Evolutionary conservation across 2,797 vertebrate species (phyloP).

Genomic region (Alectoris magna): DNA sequence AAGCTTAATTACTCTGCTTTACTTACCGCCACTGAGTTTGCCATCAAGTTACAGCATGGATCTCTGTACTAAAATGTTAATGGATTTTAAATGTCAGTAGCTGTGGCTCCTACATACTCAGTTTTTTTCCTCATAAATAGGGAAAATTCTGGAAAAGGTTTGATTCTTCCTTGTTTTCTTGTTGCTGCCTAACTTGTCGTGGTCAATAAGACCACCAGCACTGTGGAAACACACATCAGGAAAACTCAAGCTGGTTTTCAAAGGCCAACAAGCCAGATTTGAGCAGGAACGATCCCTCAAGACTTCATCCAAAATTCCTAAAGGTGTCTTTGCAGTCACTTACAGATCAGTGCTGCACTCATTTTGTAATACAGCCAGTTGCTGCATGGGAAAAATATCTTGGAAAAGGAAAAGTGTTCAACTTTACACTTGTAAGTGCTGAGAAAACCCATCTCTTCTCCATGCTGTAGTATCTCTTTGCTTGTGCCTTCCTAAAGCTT

Average conservation of each 20-base stretch:
- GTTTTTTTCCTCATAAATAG: not conserved
- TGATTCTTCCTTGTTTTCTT: not conserved
- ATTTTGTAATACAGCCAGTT: slow-evolving; percentile 2
- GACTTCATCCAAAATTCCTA: slow-evolving; percentile 24
- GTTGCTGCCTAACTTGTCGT: not conserved
- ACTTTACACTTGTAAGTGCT: not conserved
- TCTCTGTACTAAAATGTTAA: not conserved
- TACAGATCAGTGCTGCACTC: not conserved
- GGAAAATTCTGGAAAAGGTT: not conserved
- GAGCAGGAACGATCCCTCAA: not conserved
- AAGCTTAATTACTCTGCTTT: not conserved
- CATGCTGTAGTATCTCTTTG: not conserved
- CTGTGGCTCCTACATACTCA: not conserved
- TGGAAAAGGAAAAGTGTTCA: not conserved
- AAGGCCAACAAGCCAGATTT: not conserved
- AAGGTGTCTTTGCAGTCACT: not conserved
- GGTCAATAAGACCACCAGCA: not conserved
- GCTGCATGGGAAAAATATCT: not conserved
- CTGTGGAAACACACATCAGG: not conserved
- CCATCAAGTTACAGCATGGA: not conserved
- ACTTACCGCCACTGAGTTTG: not conserved
- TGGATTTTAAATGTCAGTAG: not conserved
- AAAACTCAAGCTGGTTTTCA: not conserved
- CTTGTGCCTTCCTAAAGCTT: not conserved
- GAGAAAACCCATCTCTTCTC: not conserved